phyloP scores from a whole-genome alignment of 1,140 invertebrate genomes.

The Plodia interpunctella region DNA sequence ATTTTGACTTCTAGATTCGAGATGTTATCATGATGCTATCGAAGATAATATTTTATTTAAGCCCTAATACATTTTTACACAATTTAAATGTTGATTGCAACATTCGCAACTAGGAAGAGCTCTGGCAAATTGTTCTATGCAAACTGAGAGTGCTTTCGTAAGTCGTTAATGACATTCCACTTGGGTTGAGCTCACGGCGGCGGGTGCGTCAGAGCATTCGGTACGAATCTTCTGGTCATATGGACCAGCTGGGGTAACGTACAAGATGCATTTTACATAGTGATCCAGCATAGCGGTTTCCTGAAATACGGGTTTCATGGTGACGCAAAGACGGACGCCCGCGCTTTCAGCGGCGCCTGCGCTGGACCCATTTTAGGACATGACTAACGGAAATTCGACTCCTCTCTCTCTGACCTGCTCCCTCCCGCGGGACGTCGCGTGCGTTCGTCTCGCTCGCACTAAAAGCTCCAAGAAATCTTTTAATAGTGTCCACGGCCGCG shows the following conservation, averaged over 20 bases:
- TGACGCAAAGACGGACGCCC: constrained; percentile 72
- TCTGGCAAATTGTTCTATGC: constrained; percentile 5
- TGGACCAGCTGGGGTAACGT: constrained; percentile 21
- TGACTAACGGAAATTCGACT: constrained; percentile 80
- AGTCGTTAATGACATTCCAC: constrained; percentile 64
- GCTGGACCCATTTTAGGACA: constrained; percentile 82
- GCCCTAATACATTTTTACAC: too few species aligned
- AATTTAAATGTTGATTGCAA: too few species aligned
- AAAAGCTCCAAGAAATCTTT: constrained; percentile 75
- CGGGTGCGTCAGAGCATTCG: constrained; percentile 62
- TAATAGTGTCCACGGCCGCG: constrained; percentile 77
- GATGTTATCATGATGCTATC: too few species aligned
- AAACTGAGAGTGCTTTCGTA: constrained; percentile 39
- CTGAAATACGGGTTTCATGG: constrained; percentile 70
- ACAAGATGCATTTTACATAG: constrained; percentile 49
- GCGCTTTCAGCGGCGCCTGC: constrained; percentile 74
- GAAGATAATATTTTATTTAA: too few species aligned
- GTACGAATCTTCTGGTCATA: constrained; percentile 40
- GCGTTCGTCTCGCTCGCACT: constrained; percentile 62
- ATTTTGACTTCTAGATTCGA: too few species aligned
- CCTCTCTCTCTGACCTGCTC: constrained; percentile 72
- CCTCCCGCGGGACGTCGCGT: constrained; percentile 59
- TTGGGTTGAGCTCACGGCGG: constrained; percentile 37
- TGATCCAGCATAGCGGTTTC: constrained; percentile 46
- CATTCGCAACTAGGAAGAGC: background rate